A percentile compares a stretch with the other conserved stretches of the same genome.
These are phyloP conservation scores for Apistogramma diplotaenia DNA, from an alignment of 2,113 vertebrate species.

Conservation along the genomic window DNA sequence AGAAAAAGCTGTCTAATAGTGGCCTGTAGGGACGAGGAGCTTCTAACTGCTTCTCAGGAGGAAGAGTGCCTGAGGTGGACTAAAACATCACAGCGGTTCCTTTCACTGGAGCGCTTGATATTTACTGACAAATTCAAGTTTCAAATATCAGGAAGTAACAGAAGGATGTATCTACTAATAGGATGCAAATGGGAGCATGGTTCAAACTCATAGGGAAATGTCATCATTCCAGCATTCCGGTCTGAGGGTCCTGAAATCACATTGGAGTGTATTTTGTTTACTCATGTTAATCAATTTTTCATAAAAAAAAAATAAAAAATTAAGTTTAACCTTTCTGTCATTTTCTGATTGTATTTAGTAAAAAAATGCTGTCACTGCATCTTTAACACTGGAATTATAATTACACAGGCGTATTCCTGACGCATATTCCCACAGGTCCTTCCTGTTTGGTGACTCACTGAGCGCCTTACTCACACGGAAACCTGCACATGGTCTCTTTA, in stretches of 20 bases:
- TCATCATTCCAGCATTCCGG: background rate
- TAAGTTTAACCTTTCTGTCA: background rate
- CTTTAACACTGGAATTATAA: background rate
- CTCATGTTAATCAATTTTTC: background rate
- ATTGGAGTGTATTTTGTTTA: background rate
- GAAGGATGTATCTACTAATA: background rate
- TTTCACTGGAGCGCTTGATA: background rate
- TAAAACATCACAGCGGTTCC: background rate
- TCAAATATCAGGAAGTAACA: background rate
- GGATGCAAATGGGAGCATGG: background rate
- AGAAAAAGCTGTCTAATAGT: background rate
- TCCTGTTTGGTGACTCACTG: constrained; percentile 41
- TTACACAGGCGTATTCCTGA: background rate
- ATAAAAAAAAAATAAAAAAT: too few species aligned
- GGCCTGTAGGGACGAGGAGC: background rate
- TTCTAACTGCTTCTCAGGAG: background rate
- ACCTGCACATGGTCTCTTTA: constrained; percentile 46
- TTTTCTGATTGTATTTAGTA: background rate
- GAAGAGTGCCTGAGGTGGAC: background rate
- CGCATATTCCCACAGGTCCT: background rate
- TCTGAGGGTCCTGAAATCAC: background rate
- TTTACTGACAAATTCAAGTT: background rate
- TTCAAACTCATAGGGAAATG: background rate
- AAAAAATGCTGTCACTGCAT: background rate
- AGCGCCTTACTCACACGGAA: background rate